These are phyloP conservation scores for Phenganax subtilis DNA, from an alignment of 92 coral and sea anemone genomes.

Conservation along the genomic window DNA sequence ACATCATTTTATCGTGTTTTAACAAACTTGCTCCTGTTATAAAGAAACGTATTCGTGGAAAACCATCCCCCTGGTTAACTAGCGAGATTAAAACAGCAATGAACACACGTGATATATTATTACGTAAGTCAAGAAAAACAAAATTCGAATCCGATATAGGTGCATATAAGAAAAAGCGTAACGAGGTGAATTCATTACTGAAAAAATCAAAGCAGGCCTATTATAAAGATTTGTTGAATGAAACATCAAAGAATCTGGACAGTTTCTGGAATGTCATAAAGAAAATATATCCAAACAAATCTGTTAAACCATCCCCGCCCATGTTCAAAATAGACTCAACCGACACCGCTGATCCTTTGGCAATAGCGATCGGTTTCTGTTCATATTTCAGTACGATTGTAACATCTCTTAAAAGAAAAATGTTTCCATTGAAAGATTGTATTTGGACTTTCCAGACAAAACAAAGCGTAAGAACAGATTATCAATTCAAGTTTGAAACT, in stretches of 20 bases:
- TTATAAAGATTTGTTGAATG: conserved; percentile 24
- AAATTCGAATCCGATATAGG: conserved; percentile 1
- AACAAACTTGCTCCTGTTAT: conserved; percentile 50
- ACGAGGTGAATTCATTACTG: neutral
- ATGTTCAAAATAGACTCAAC: conserved; percentile 26
- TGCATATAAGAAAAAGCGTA: conserved; percentile 40
- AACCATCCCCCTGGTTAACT: conserved; percentile 52
- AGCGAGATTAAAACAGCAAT: conserved; percentile 45
- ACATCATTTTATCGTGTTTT: conserved; percentile 34
- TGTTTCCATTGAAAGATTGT: conserved; percentile 18
- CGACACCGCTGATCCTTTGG: conserved; percentile 16
- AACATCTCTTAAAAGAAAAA: conserved; percentile 12
- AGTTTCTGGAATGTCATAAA: conserved; percentile 24
- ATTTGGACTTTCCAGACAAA: conserved; percentile 3
- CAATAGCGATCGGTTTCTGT: conserved; percentile 18
- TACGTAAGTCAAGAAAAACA: conserved; percentile 37
- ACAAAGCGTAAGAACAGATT: conserved; percentile 24
- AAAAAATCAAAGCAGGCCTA: conserved; percentile 44
- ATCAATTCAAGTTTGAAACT: conserved; percentile 18
- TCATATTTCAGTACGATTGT: conserved; percentile 28
- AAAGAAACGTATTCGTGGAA: conserved; percentile 39
- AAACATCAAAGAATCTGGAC: conserved; percentile 28
- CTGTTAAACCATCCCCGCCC: conserved; percentile 14
- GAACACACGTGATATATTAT: conserved; percentile 35
- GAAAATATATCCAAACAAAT: conserved; percentile 20